A percentile compares a stretch with the other conserved stretches of the same genome.
Evolutionary conservation across 2,888 invertebrate species (phyloP).

Genomic region (Perizoma affinitatum): DNA sequence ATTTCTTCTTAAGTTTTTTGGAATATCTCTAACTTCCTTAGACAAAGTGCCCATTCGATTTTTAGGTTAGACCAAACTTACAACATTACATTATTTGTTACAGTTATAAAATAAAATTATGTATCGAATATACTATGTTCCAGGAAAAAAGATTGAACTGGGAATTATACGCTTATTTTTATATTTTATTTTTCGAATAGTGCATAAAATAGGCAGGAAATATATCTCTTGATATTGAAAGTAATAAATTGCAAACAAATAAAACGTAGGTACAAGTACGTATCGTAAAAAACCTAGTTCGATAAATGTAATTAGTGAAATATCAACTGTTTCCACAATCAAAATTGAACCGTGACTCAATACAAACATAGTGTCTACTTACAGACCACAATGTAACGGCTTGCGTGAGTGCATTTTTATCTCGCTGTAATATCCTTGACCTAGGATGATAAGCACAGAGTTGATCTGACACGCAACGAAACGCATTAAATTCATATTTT

Average conservation of each 20-base stretch:
- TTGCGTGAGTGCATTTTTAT: conserved; percentile 51
- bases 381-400: conserved; percentile 4
- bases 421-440: conserved; percentile 54
- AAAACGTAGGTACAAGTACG: conserved; percentile 3
- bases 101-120: no score
- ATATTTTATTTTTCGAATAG: no score
- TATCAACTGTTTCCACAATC: conserved; percentile 29
- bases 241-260: conserved; percentile 1
- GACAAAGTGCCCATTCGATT: no score
- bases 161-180: no score
- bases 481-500: conserved; percentile 23
- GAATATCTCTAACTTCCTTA: no score
- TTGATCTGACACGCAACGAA: conserved; percentile 40
- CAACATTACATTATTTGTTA: no score
- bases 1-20: no score
- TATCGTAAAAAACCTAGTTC: conserved; percentile 35
- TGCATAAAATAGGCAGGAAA: neutral
- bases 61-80: no score
- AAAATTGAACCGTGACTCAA: conserved; percentile 14
- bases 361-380: conserved; percentile 16
- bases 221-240: neutral
- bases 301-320: conserved; percentile 43
- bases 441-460: conserved; percentile 53
- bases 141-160: no score
- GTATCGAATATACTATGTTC: no score